A percentile compares a stretch with the other conserved stretches of the same genome.
Evolutionary conservation across 2,113 vertebrate genomes (phyloP).

Genomic region (Bucco capensis): DNA sequence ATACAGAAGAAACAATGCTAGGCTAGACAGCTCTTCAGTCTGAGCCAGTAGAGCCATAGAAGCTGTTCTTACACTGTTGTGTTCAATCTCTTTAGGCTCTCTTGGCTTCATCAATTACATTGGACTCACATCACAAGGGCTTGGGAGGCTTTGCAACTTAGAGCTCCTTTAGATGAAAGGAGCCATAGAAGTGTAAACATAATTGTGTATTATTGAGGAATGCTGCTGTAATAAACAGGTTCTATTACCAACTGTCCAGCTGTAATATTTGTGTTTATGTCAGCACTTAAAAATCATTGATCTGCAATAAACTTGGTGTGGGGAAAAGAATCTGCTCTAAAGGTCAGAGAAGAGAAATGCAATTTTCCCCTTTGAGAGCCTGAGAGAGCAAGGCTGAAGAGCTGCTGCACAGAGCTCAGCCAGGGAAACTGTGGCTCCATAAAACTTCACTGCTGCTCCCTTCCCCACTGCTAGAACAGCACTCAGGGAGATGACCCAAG

Average conservation of each 20-base stretch:
- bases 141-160: background rate
- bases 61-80: background rate
- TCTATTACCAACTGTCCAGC: conserved; percentile 12
- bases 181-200: background rate
- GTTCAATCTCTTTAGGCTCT: background rate
- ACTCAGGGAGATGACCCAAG: background rate
- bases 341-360: conserved; percentile 15
- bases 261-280: conserved; percentile 59
- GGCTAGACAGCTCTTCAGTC: background rate
- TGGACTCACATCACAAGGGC: background rate
- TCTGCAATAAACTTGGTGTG: background rate
- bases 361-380: background rate
- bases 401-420: background rate
- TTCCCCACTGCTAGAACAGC: background rate
- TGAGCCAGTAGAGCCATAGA: background rate
- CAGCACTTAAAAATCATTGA: conserved; percentile 58
- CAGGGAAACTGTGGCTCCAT: background rate
- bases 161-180: background rate
- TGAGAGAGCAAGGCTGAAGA: background rate
- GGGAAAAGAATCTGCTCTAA: background rate
- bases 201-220: conserved; percentile 21
- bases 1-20: background rate
- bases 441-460: background rate
- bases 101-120: background rate
- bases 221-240: conserved; percentile 19